Percentiles rank a stretch among this genome's conserved stretches.
These are phyloP conservation scores for Gryllus bimaculatus DNA, from an alignment of 1,140 invertebrate species.

Conservation along the genomic window DNA sequence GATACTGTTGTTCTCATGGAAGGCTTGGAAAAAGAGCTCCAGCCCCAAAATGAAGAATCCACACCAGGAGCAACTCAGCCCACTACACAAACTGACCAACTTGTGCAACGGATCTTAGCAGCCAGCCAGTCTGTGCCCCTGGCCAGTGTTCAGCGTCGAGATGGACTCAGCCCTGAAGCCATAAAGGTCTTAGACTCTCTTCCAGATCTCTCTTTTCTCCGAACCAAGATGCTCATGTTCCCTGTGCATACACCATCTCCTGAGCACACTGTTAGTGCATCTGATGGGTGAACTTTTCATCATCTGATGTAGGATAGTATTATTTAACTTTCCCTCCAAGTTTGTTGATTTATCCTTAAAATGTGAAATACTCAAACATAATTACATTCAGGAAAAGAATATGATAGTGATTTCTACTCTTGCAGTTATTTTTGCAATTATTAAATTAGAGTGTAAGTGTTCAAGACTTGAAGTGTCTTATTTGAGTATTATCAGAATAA, in stretches of 20 bases:
- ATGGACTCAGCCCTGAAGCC: constrained; percentile 12
- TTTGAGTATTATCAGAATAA: background rate
- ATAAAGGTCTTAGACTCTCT: constrained; percentile 15
- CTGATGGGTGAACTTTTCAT: background rate
- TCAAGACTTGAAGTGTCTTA: background rate
- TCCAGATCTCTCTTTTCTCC: constrained; percentile 19
- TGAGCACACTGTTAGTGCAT: background rate
- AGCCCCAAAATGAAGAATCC: background rate
- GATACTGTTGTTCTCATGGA: background rate
- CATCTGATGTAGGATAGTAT: background rate
- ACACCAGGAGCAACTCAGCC: background rate
- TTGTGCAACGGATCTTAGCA: constrained; percentile 9
- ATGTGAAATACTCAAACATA: background rate
- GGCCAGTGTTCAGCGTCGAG: background rate
- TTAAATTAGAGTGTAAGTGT: background rate
- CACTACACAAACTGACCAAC: background rate
- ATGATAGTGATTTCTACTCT: background rate
- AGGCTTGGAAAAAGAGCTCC: constrained; percentile 9
- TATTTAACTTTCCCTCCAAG: background rate
- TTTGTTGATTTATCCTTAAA: background rate
- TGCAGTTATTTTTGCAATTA: background rate
- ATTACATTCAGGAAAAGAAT: background rate
- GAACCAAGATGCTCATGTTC: constrained; percentile 14
- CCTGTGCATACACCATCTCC: constrained; percentile 6
- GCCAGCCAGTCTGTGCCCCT: background rate